phyloP scores from a whole-genome alignment of 1,140 invertebrate species.

The Aphaenogaster ashmeadi region DNA sequence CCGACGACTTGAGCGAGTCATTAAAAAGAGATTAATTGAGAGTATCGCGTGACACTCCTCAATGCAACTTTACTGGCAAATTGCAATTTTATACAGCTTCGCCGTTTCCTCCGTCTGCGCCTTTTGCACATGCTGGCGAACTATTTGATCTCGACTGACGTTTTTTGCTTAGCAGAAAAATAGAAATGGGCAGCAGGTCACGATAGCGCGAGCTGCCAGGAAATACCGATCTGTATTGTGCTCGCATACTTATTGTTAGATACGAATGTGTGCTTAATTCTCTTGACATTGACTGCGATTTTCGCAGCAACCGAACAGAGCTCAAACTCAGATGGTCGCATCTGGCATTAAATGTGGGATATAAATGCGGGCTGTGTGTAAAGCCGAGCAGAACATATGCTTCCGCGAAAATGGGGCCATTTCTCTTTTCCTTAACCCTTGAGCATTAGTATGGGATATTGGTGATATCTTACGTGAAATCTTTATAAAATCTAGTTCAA shows the following conservation, averaged over 20 bases:
- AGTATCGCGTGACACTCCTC: neutral
- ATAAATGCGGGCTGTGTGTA: neutral
- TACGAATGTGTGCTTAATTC: neutral
- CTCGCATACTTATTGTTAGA: neutral
- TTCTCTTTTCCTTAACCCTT: neutral
- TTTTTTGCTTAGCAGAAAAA: constrained; percentile 5
- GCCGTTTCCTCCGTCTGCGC: neutral
- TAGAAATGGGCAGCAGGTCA: neutral
- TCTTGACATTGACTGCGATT: constrained; percentile 3
- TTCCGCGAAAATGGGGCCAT: neutral
- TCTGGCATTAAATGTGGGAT: neutral
- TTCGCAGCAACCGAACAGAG: neutral
- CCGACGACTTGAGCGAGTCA: neutral
- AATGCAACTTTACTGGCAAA: neutral
- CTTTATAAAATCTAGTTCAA: neutral
- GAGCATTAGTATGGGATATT: neutral
- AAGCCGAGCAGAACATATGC: neutral
- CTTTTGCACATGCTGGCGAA: neutral
- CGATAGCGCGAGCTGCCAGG: too few relatives aligned
- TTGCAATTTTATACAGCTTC: neutral
- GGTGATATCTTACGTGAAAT: neutral
- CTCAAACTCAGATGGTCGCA: neutral
- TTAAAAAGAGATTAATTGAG: constrained; percentile 22
- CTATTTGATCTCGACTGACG: neutral
- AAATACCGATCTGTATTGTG: neutral